Evolutionary conservation across 2,888 invertebrate genomes (phyloP).

Genomic region (Craniophora ligustri): DNA sequence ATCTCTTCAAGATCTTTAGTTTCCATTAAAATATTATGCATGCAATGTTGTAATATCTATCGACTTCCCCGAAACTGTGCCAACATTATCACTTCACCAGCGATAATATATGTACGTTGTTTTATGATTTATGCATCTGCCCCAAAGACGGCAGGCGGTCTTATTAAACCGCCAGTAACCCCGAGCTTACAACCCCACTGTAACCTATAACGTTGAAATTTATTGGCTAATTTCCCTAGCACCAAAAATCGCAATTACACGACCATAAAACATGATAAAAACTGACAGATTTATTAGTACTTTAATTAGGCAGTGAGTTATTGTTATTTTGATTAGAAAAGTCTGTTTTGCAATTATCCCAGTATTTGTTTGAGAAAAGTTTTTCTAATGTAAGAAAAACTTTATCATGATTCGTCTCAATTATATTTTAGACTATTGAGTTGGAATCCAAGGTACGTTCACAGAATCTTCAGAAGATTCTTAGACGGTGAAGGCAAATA

Average conservation of each 20-base stretch:
- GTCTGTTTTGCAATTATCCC: neutral
- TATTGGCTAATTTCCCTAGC: slow-evolving; percentile 51
- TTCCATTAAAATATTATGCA: too few species aligned
- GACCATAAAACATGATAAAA: slow-evolving; percentile 46
- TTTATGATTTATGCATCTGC: slow-evolving; percentile 55
- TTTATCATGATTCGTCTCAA: too few species aligned
- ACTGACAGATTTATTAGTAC: slow-evolving; percentile 44
- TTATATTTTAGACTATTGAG: too few species aligned
- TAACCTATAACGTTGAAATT: slow-evolving; percentile 52
- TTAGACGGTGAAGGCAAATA: too few species aligned
- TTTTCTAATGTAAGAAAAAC: too few species aligned
- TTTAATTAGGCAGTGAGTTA: slow-evolving; percentile 32
- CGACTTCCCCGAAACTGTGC: slow-evolving; percentile 5
- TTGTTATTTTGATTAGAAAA: neutral
- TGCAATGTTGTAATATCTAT: neutral
- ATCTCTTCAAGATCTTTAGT: too few species aligned
- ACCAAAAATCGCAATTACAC: slow-evolving; percentile 51
- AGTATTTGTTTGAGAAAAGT: too few species aligned
- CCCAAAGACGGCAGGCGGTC: slow-evolving; percentile 26
- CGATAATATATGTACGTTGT: slow-evolving; percentile 38
- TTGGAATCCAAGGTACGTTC: too few species aligned
- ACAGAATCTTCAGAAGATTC: too few species aligned
- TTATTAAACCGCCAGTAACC: slow-evolving; percentile 49
- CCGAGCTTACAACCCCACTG: slow-evolving; percentile 28
- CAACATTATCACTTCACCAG: slow-evolving; percentile 37